Evolutionary conservation across 2,888 invertebrate genomes (phyloP).

Genomic region (Uropetala carovei): DNA sequence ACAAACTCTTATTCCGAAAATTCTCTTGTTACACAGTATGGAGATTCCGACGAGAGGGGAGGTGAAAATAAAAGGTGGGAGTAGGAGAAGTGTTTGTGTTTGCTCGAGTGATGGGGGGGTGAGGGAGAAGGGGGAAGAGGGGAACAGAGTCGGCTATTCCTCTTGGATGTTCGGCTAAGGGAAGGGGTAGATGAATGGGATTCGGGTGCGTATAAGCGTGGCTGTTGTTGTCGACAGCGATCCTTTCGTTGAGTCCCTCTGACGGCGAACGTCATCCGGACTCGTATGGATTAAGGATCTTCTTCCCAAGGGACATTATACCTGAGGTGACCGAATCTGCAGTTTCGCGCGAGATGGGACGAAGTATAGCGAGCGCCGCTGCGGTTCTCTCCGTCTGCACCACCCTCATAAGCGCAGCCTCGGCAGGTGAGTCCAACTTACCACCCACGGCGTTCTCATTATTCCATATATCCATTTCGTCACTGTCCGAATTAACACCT

Average conservation of each 20-base stretch:
- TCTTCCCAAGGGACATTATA: not conserved
- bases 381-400: conserved; percentile 44
- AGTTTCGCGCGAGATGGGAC: conserved; percentile 22
- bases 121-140: not conserved
- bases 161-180: not conserved
- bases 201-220: conserved; percentile 49
- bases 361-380: conserved; percentile 36
- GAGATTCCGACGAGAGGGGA: conserved; percentile 8
- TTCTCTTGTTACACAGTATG: conserved; percentile 22
- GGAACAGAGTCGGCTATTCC: not conserved
- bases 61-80: not conserved
- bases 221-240: not conserved
- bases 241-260: conserved; percentile 21
- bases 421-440: conserved; percentile 43
- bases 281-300: conserved; percentile 57
- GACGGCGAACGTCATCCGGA: not conserved
- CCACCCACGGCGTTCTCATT: not conserved
- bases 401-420: conserved; percentile 35
- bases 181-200: not conserved
- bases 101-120: not conserved
- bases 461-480: not conserved
- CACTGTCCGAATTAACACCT: not conserved
- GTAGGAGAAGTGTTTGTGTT: not conserved
- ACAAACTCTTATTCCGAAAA: conserved; percentile 7
- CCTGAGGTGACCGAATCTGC: not conserved